phyloP scores from a whole-genome alignment of 2,888 invertebrate genomes.

The Steinernema carpocapsae region DNA sequence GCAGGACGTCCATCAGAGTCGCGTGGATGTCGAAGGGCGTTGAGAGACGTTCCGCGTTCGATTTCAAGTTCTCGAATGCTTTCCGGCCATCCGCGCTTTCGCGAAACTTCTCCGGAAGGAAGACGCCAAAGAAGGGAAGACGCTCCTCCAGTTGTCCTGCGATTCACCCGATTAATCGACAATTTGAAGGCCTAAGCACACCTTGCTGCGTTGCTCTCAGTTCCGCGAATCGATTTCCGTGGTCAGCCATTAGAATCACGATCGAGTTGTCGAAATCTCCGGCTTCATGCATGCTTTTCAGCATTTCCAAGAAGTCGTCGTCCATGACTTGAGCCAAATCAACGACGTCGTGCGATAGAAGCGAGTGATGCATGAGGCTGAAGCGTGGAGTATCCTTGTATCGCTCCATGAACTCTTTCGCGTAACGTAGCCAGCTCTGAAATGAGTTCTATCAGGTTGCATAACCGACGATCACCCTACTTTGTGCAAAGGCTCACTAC shows the following conservation, averaged over 20 bases:
- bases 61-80: conserved; percentile 51
- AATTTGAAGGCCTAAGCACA: too few relatives aligned
- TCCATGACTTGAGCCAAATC: conserved; percentile 76
- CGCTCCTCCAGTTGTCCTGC: conserved; percentile 81
- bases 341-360: conserved; percentile 75
- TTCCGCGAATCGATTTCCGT: conserved; percentile 84
- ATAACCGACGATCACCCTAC: background rate
- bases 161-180: too few relatives aligned
- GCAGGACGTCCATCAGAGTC: conserved; percentile 78
- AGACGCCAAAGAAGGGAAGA: conserved; percentile 79
- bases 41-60: conserved; percentile 74
- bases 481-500: conserved; percentile 61
- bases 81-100: conserved; percentile 47
- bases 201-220: conserved; percentile 86
- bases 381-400: background rate
- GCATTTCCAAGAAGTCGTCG: conserved; percentile 53
- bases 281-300: conserved; percentile 66
- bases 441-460: conserved; percentile 40
- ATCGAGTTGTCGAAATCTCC: conserved; percentile 81
- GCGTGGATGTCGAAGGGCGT: conserved; percentile 89
- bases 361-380: background rate
- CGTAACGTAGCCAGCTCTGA: conserved; percentile 68
- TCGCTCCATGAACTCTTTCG: background rate
- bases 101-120: conserved; percentile 54
- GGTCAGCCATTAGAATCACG: conserved; percentile 88